These are phyloP conservation scores for Lutjanus campechanus DNA, from an alignment of 2,797 vertebrate genomes.

Conservation along the genomic window DNA sequence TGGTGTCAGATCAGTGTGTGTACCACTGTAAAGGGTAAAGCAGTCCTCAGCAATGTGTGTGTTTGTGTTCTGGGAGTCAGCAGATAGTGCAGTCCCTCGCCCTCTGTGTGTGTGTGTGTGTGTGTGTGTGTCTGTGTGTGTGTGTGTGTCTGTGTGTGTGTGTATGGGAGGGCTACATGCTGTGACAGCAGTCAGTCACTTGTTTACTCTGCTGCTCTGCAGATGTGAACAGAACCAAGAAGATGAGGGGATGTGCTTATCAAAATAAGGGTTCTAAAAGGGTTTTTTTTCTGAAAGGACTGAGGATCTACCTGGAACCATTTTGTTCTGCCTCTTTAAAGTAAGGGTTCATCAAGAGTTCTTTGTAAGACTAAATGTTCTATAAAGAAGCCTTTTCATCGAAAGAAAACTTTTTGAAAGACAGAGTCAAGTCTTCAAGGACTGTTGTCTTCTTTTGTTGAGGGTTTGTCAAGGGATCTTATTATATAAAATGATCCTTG, in stretches of 20 bases:
- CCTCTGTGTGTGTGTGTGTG: background rate
- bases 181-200: conserved; percentile 75
- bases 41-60: conserved; percentile 52
- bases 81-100: conserved; percentile 36
- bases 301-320: too few species aligned
- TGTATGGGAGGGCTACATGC: conserved; percentile 40
- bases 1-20: conserved; percentile 44
- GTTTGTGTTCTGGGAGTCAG: conserved; percentile 48
- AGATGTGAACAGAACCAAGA: conserved; percentile 46
- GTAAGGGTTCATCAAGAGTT: too few species aligned
- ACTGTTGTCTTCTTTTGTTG: too few species aligned
- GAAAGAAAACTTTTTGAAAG: too few species aligned
- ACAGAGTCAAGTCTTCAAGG: too few species aligned
- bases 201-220: conserved; percentile 61
- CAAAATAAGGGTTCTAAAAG: too few species aligned
- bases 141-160: conserved; percentile 2
- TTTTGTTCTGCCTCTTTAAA: too few species aligned
- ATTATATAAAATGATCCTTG: too few species aligned
- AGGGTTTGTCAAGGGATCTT: too few species aligned
- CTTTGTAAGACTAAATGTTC: too few species aligned
- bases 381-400: too few species aligned
- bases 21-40: conserved; percentile 39
- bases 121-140: conserved; percentile 3
- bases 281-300: too few species aligned
- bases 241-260: conserved; percentile 34